Evolutionary conservation across 2,888 invertebrate genomes (phyloP), one percentile per base, ranked within the genome.

Genomic region (Lithophane semibrunnea): DNA sequence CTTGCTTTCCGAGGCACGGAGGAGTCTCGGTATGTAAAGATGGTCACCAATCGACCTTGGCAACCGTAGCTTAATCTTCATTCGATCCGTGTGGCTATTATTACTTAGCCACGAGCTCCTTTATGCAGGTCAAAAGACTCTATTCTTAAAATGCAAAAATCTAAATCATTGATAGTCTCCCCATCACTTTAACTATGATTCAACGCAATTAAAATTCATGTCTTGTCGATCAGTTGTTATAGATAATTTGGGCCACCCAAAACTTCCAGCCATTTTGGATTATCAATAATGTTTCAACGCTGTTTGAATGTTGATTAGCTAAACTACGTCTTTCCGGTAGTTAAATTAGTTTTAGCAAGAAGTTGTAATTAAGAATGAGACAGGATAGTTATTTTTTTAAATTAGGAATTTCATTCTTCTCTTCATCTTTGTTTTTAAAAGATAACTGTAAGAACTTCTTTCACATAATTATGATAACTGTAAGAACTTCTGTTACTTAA

Each of bases 231-330:
- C 73, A 67, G 75, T 83, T 88, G 85, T 80, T 83, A 80, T 68
- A 85, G 87, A 87, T 88, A 82, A 84, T 63, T 86, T 68, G 56
- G 85, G 47, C 88, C 85, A 83, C 87, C 87, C 88, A 37, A 87
- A 86, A 84, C 67, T 81, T 84, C 24, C 10, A 73, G 7, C 79
- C 77, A 79, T 81, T 87, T 76, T n/a, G 80, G 83, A 80, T 88
- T 88, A 88, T 85, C 87, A 82, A 88, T 88, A 72, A 79, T 73
- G 67, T 49, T 21, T 52, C 5, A 9, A 61, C 80, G 42, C 8
- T 8, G 12, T n/a, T 69, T 67, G 88, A 85, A 87, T 88, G 1
- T 56, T 61, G 85, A 88, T 73, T 37, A 82, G 77, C 21, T 66
- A 2, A n/a, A 52, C 47, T 73, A 76, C 42, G 60, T 73, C 75